phyloP scores from a whole-genome alignment of 1,140 invertebrate genomes.

The Ditylenchus dipsaci region DNA sequence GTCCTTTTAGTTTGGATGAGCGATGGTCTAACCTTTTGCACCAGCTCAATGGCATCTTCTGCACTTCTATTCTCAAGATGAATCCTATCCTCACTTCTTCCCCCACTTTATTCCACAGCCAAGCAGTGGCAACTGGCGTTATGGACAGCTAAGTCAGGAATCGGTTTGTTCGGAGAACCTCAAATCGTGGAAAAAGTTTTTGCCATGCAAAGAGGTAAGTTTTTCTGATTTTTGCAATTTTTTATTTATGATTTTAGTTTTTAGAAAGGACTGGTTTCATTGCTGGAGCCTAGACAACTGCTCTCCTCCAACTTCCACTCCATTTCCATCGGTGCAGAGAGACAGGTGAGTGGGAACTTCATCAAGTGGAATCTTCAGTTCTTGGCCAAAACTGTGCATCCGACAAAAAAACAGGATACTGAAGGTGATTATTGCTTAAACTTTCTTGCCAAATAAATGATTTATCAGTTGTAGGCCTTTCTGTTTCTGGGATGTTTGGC shows the following conservation, averaged over 20 bases:
- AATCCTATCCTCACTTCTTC: not conserved
- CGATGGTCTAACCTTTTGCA: slow-evolving; percentile 13
- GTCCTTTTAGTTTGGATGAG: not conserved
- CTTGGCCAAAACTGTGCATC: slow-evolving; percentile 10
- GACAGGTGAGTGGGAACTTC: not conserved
- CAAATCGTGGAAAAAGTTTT: slow-evolving; percentile 24
- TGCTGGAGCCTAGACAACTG: slow-evolving; percentile 16
- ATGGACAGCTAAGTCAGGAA: slow-evolving; percentile 14
- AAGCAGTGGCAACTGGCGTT: slow-evolving; percentile 6
- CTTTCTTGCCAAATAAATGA: too few species aligned
- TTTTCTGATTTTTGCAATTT: not conserved
- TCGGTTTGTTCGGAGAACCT: slow-evolving; percentile 25
- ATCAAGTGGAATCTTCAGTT: slow-evolving; percentile 3
- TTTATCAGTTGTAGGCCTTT: too few species aligned
- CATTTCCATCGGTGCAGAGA: slow-evolving; percentile 5
- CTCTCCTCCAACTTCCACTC: slow-evolving; percentile 23
- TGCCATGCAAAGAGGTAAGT: slow-evolving; percentile 22
- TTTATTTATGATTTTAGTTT: not conserved
- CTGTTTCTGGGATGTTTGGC: slow-evolving; percentile 1
- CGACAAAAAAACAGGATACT: not conserved
- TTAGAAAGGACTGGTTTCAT: slow-evolving; percentile 16
- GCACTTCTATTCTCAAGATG: slow-evolving; percentile 16
- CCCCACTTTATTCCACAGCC: slow-evolving; percentile 8
- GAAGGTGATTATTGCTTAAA: not conserved
- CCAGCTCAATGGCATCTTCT: slow-evolving; percentile 24